Evolutionary conservation across 1,140 invertebrate species (phyloP).

Genomic region (Acromyrmex heyeri): DNA sequence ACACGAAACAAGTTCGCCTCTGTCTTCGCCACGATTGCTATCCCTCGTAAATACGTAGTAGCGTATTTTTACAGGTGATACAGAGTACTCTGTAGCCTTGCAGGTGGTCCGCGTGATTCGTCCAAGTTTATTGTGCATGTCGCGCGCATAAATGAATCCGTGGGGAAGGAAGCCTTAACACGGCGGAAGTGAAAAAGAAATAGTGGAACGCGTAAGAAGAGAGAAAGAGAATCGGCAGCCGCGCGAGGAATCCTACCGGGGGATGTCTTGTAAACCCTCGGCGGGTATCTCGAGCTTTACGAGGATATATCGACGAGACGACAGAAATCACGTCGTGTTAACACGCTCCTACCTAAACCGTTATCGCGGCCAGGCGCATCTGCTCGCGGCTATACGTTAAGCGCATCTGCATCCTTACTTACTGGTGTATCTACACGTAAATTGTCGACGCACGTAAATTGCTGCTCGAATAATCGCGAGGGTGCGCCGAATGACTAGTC

Average conservation of each 20-base stretch:
- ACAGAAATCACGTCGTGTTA: slow-evolving; percentile 79
- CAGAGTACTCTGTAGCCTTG: slow-evolving; percentile 53
- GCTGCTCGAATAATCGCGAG: slow-evolving; percentile 59
- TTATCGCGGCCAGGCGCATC: slow-evolving; percentile 73
- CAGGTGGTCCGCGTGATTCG: slow-evolving; percentile 67
- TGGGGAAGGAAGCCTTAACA: not conserved
- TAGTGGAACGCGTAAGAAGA: not conserved
- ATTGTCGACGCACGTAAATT: slow-evolving; percentile 64
- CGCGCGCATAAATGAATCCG: slow-evolving; percentile 22
- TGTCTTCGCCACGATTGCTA: slow-evolving; percentile 54
- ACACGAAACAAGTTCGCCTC: slow-evolving; percentile 30
- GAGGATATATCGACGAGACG: slow-evolving; percentile 72
- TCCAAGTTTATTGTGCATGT: slow-evolving; percentile 52
- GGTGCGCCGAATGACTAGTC: slow-evolving; percentile 51
- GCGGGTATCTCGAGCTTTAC: slow-evolving; percentile 39
- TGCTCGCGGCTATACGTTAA: slow-evolving; percentile 70
- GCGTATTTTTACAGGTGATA: slow-evolving; percentile 50
- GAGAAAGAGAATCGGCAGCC: slow-evolving; percentile 7
- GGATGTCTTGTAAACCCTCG: not conserved
- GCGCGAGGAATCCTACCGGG: not conserved
- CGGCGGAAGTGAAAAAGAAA: slow-evolving; percentile 37
- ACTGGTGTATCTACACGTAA: slow-evolving; percentile 37
- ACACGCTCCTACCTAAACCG: slow-evolving; percentile 79
- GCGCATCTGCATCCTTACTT: slow-evolving; percentile 66
- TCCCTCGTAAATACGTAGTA: slow-evolving; percentile 37